Base-by-base conservation (phyloP, 2,888 invertebrate species). In the Entomobrya proxima region DNA sequence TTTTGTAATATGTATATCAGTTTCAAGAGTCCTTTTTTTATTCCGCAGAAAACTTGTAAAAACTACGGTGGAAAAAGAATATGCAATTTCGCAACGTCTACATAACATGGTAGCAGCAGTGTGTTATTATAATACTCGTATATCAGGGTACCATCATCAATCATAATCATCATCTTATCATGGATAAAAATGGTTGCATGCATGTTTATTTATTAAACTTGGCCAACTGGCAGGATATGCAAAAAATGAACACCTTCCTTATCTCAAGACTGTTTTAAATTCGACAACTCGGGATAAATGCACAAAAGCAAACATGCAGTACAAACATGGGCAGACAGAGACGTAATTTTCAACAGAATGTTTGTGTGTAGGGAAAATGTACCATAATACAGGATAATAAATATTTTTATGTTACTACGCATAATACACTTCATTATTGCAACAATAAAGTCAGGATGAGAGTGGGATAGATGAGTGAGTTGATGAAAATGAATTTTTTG, bases 151-250 rank as follows among this genome's bases (percentile, higher is more conserved):
- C 21, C 47, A 78, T 64, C 55, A 75, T 77, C 58, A 35, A 15
- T 64, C 64, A 61, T 61, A 32, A 5, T 61, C n/a, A 55, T 21
- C 32, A 69, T n/a, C n/a, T n/a, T 40, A 15, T 75, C 75, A 52
- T 55, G 75, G 75, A 75, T 27, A 55, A 30, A 72, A 75, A n/a
- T n/a, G 37, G 21, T 55, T 50, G 58, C 55, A 72, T 78, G 61
- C 77, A 78, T 40, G 64, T 64, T 18, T 64, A 64, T 58, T 13
- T 50, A 50, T n/a, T n/a, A n/a, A n/a, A n/a, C n/a, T n/a, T n/a
- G n/a, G 44, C 32, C 47, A 55, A 74, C 72, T 44, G 58, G 55
- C 83, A 83, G 83, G 83, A 83, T 83, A 83, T 83, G 83, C 83
- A 83, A 67, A 83, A 83, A 83, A 81, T 52, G 58, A 50, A 24